Evolutionary conservation across 2,888 invertebrate genomes (phyloP), one percentile per base, ranked within the genome.

Genomic region (Ormyrus thymus): DNA sequence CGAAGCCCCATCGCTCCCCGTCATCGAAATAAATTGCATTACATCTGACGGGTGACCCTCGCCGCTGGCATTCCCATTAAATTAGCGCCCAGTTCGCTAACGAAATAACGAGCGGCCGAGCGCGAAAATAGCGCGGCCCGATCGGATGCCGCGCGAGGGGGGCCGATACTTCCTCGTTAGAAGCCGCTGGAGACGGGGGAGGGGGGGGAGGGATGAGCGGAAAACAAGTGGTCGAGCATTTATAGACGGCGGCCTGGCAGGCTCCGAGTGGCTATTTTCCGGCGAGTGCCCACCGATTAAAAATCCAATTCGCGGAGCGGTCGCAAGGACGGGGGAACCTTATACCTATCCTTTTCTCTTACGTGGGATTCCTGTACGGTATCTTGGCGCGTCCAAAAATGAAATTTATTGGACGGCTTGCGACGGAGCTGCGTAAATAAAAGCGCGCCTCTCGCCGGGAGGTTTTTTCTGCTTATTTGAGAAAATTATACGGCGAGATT

Each of bases 261-360:
- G 82, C 3, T 85, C 87, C 85, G 86, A 89, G 88, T 89, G 89
- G 89, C 89, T 89, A 90, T 90, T 90, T 90, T 89, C 89, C 89
- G 86, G 86, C 89, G 88, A 89, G 86, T 89, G 89, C 88, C 85
- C 88, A 84, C 86, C 89, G 89, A 90, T 90, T 89, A 89, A 89
- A 89, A 89, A 89, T 89, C 88, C 88, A 87, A 89, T 89, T 88
- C 84, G 74, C 5, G 10, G 6, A n/a, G 56, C 10, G 72, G 9
- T 45, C 29, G 70, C 62, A 61, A 55, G 68, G 59, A 74, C 59
- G 76, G 73, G 78, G 1, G 29, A 29, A 69, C 80, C 81, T 81
- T 62, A 51, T 51, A 9, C 15, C 45, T 53, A 29, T 45, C 53
- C 66, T 62, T 69, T 66, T 53, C 65, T 70, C 68, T 64, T 29